phyloP scores from a whole-genome alignment of 2,113 vertebrate species.

The Pungitius pungitius region DNA sequence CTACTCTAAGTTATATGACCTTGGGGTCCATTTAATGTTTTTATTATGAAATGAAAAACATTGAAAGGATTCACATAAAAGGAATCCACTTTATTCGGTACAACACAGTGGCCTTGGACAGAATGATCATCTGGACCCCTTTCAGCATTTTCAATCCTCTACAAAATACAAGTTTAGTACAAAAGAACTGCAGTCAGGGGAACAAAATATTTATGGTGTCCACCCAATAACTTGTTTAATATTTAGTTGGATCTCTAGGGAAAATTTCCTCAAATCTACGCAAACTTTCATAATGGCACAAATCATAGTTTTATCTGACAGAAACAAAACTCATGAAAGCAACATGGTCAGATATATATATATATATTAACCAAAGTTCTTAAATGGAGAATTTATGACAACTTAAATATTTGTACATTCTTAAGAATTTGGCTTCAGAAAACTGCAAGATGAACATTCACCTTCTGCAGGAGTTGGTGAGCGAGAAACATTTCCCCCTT shows the following conservation, averaged over 20 bases:
- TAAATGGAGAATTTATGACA: background rate
- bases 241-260: constrained; percentile 23
- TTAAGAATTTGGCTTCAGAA: constrained; percentile 30
- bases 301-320: constrained; percentile 28
- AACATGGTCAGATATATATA: constrained; percentile 13
- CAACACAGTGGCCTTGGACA: constrained; percentile 57
- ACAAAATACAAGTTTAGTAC: constrained; percentile 63
- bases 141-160: constrained; percentile 42
- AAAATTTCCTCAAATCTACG: constrained; percentile 32
- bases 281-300: constrained; percentile 57
- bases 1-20: background rate
- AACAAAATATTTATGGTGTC: constrained; percentile 35
- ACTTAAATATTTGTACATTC: constrained; percentile 44
- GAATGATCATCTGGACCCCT: constrained; percentile 24
- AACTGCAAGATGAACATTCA: constrained; percentile 20
- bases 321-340: constrained; percentile 44
- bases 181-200: constrained; percentile 46
- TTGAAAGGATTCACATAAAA: constrained; percentile 37
- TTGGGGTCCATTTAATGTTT: constrained; percentile 15
- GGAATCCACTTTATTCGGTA: constrained; percentile 58
- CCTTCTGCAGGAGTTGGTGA: background rate
- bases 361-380: constrained; percentile 5
- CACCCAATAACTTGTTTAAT: constrained; percentile 19
- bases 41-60: constrained; percentile 38
- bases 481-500: background rate